Evolutionary conservation across 2,113 vertebrate species (phyloP).

Genomic region (Circaetus gallicus): DNA sequence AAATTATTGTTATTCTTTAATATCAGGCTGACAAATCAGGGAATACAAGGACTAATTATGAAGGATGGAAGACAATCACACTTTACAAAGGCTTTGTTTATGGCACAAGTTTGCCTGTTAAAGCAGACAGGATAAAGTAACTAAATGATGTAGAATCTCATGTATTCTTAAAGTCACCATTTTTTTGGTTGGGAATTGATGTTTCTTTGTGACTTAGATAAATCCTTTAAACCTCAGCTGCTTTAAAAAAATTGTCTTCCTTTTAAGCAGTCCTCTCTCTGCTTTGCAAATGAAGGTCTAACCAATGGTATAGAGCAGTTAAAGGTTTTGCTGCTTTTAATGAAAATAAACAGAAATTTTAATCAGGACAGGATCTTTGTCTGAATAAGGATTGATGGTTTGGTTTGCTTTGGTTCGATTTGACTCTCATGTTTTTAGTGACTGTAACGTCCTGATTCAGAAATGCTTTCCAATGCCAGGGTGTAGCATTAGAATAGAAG

Average conservation of each 20-base stretch:
- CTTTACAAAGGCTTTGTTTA: neutral
- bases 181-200: neutral
- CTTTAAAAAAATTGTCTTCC: neutral
- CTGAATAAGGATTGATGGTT: neutral
- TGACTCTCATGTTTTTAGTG: neutral
- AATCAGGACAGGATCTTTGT: neutral
- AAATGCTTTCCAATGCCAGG: neutral
- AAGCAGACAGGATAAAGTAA: neutral
- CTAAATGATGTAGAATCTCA: neutral
- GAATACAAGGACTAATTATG: neutral
- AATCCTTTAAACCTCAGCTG: neutral
- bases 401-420: neutral
- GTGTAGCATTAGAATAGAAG: neutral
- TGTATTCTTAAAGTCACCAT: neutral
- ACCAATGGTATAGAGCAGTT: neutral
- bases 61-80: neutral
- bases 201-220: neutral
- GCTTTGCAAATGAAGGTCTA: neutral
- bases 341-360: neutral
- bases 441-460: neutral
- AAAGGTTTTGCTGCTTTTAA: neutral
- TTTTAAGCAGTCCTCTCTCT: neutral
- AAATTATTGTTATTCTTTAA: conserved; percentile 20
- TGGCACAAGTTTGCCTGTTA: neutral
- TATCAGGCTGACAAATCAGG: neutral